These are phyloP conservation scores for Pterocles orientalis DNA, from an alignment of 2,113 vertebrate genomes.

Conservation along the genomic window DNA sequence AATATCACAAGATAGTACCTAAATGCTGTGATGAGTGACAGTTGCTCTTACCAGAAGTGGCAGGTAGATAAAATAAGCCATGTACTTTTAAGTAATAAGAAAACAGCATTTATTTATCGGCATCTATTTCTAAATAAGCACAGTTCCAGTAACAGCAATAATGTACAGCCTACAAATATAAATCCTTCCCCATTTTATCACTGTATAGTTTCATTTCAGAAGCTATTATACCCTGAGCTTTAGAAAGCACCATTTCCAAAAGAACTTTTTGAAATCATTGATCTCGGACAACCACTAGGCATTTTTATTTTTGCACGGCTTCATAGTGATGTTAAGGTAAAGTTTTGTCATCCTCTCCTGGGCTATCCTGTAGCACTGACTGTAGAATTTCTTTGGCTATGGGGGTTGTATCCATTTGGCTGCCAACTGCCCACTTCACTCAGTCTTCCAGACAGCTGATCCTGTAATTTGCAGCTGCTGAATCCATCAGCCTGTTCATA, in stretches of 20 bases:
- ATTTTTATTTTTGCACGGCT: not conserved
- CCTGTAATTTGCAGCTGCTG: constrained; percentile 55
- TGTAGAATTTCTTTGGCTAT: constrained; percentile 15
- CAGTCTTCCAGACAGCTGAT: constrained; percentile 47
- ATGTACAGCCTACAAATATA: not conserved
- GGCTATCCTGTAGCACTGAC: not conserved
- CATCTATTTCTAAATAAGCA: not conserved
- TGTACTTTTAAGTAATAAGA: not conserved
- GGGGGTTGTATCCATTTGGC: not conserved
- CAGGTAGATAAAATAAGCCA: not conserved
- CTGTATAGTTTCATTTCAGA: not conserved
- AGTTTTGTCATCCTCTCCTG: not conserved
- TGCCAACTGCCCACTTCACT: constrained; percentile 54
- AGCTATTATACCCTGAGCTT: not conserved
- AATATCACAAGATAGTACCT: not conserved
- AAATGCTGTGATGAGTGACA: not conserved
- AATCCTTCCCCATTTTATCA: not conserved
- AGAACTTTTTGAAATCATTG: not conserved
- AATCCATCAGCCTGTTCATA: constrained; percentile 9
- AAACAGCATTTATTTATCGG: not conserved
- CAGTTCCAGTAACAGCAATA: not conserved
- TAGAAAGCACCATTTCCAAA: not conserved
- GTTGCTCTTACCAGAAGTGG: not conserved
- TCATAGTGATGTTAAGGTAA: not conserved
- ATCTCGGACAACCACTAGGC: not conserved